Base-by-base conservation (phyloP, 2,888 invertebrate species). In the Lissonota sp. region DNA sequence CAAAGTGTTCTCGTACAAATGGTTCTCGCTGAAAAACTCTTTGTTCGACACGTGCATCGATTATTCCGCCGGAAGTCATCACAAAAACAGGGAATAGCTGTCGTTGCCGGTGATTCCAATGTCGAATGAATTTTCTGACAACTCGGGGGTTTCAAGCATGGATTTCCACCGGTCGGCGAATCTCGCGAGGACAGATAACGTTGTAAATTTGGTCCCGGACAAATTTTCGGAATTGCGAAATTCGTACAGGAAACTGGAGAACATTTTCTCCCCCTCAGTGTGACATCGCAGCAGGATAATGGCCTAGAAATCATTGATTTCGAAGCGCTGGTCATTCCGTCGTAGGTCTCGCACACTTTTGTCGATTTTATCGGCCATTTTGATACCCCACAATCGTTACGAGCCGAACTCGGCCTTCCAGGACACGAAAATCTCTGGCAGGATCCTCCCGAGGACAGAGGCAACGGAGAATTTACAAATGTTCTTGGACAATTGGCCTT, bases 141-240 rank as follows among this genome's bases (percentile, higher is more conserved):
- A 53, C 14, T 12, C 12, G 7, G 53, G 12, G 14, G 14, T 10
- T 44, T 10, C 44, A 1, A 44, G 44, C 6, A 8, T 44, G 44
- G 10, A 44, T 44, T 44, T 44, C 10, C 7, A 10, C 7, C 44
- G 6, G 7, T 53, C 14, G 85, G 44, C 85, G 86, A 40, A 81
- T 76, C 82, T 12, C 78, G 83, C 0, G 79, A 79, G n/a, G 85
- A 83, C 60, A 86, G 67, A 72, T 86, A 86, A 7, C 77, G 83
- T 70, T 80, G 80, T 37, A 88, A 83, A 86, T 86, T 86, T 46
- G 86, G 84, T 42, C 85, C 85, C 2, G 86, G 84, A 63, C 60
- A 72, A 37, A 82, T 69, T n/a, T 66, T n/a, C 4, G 82, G 64
- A 16, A 63, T 58, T 46, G 58, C 49, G 4, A 66, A 8, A 6